These are phyloP conservation scores for Ceyx erithaca DNA, from an alignment of 2,797 vertebrate genomes.

Conservation along the genomic window DNA sequence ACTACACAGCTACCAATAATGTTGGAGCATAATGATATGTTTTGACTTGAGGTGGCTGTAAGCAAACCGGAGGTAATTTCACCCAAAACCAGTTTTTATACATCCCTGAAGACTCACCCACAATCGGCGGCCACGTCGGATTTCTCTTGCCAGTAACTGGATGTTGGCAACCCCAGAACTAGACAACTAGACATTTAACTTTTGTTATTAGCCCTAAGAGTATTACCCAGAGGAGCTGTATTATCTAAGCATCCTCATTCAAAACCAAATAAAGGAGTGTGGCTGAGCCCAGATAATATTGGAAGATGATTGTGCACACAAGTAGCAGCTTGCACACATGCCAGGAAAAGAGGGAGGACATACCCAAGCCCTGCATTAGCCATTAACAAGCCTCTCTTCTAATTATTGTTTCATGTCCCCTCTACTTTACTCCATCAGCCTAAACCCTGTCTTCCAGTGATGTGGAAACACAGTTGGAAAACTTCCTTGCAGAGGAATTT, in stretches of 20 bases:
- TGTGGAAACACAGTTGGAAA: constrained; percentile 57
- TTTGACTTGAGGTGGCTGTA: constrained; percentile 31
- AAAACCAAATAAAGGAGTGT: background rate
- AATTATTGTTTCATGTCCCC: constrained; percentile 9
- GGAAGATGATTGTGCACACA: background rate
- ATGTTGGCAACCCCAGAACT: background rate
- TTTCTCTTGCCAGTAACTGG: background rate
- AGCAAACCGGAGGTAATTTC: constrained; percentile 48
- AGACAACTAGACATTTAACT: background rate
- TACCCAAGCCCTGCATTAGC: background rate
- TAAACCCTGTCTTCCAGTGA: constrained; percentile 33
- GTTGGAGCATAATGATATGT: constrained; percentile 19
- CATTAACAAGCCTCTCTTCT: background rate
- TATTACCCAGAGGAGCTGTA: background rate
- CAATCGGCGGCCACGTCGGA: constrained; percentile 9
- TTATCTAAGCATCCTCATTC: background rate
- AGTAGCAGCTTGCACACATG: background rate
- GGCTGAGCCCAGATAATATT: background rate
- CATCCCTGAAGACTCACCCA: constrained; percentile 5
- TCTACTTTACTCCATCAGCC: background rate
- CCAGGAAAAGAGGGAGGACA: background rate
- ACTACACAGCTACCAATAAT: constrained; percentile 8
- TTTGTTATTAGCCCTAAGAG: background rate
- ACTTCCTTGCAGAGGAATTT: constrained; percentile 13
- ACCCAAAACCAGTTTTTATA: background rate